These are phyloP conservation scores for Chrysogorgia sp. DNA, from an alignment of 92 coral and sea anemone genomes.

Conservation along the genomic window DNA sequence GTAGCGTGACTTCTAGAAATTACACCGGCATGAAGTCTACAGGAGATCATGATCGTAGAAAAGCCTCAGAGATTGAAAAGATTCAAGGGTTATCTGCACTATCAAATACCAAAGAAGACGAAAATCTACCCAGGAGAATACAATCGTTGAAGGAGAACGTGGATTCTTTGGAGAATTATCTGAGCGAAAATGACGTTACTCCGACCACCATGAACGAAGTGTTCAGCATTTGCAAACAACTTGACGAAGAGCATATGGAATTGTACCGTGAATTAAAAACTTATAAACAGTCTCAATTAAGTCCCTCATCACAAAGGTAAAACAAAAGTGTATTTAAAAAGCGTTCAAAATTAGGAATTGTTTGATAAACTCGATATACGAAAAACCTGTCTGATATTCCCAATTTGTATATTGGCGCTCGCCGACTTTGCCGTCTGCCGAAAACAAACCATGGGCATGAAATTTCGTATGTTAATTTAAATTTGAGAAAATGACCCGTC, in stretches of 20 bases:
- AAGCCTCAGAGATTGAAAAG: not conserved
- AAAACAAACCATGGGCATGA: too few species aligned
- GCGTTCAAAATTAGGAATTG: too few species aligned
- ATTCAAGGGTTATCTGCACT: not conserved
- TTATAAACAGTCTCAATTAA: slow-evolving; percentile 19
- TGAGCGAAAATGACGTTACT: slow-evolving; percentile 71
- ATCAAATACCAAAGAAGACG: slow-evolving; percentile 32
- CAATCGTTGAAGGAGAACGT: slow-evolving; percentile 80
- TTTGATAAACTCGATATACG: too few species aligned
- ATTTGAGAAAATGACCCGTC: too few species aligned
- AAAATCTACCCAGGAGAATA: slow-evolving; percentile 29
- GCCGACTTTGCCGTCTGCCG: too few species aligned
- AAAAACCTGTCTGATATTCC: too few species aligned
- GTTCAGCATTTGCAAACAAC: slow-evolving; percentile 75
- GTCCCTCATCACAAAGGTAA: slow-evolving; percentile 15
- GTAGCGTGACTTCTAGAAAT: slow-evolving; percentile 48
- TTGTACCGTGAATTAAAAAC: slow-evolving; percentile 68
- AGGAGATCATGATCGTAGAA: not conserved
- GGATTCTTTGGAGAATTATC: slow-evolving; percentile 72
- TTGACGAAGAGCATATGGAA: slow-evolving; percentile 66
- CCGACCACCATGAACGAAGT: slow-evolving; percentile 74
- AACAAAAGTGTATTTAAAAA: not conserved
- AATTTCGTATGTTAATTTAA: too few species aligned
- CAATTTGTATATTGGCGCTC: too few species aligned
- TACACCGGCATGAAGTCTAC: slow-evolving; percentile 35